Conservation (phyloP, 2,113 vertebrate genomes). For the Gymnorhina tibicen region DNA sequence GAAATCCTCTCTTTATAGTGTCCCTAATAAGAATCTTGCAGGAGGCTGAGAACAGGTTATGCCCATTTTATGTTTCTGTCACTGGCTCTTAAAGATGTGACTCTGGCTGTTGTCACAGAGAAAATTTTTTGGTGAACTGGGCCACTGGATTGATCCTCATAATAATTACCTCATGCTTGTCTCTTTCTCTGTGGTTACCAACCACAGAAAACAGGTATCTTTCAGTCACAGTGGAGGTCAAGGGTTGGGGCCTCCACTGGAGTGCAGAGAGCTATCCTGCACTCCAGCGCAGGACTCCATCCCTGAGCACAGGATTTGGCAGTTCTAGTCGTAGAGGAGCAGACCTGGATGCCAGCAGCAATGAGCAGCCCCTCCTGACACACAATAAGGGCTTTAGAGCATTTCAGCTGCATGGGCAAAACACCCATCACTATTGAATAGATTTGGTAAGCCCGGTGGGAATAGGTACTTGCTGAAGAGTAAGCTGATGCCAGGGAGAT, state of each 20-base stretch:
- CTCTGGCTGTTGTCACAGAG: not conserved
- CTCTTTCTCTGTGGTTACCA: not conserved
- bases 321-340: not conserved
- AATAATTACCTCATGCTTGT: not conserved
- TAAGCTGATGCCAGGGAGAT: not conserved
- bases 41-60: not conserved
- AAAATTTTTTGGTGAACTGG: not conserved
- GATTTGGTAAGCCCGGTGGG: not conserved
- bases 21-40: not conserved
- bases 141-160: not conserved
- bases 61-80: not conserved
- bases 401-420: not conserved
- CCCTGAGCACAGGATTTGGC: not conserved
- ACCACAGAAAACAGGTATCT: not conserved
- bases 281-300: not conserved
- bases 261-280: not conserved
- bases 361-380: not conserved
- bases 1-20: not conserved
- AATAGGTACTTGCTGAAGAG: not conserved
- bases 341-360: not conserved
- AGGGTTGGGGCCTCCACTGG: not conserved
- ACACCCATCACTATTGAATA: not conserved
- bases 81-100: not conserved
- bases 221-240: not conserved
- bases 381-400: not conserved